Conservation (phyloP, 92 coral and sea anemone species). For the Epizoanthus illoricatus region DNA sequence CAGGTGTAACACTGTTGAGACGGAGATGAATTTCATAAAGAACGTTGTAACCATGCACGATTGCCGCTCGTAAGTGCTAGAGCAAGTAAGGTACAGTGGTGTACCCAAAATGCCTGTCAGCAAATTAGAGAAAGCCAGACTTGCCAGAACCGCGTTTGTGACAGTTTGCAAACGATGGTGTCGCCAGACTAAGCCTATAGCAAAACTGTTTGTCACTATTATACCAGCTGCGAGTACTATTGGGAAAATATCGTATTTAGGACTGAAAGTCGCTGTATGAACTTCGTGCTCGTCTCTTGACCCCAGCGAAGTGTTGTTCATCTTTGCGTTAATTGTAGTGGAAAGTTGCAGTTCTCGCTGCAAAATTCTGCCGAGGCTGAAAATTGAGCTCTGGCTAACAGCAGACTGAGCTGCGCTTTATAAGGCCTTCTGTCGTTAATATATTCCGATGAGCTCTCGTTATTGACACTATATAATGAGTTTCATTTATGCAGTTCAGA, state of each 20-base stretch:
- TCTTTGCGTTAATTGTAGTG: too few species aligned
- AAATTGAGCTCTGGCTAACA: too few species aligned
- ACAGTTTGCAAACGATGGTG: constrained; percentile 37
- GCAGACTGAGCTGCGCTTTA: too few species aligned
- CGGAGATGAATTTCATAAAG: constrained; percentile 58
- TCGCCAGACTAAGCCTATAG: constrained; percentile 24
- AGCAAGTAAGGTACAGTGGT: constrained; percentile 58
- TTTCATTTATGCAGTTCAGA: too few species aligned
- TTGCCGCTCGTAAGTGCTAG: constrained; percentile 17
- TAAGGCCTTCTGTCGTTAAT: too few species aligned
- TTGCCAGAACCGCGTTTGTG: constrained; percentile 49
- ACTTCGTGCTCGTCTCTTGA: not conserved
- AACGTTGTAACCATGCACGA: constrained; percentile 46
- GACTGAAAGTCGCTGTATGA: constrained; percentile 35
- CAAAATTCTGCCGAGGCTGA: too few species aligned
- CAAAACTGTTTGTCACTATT: constrained; percentile 36
- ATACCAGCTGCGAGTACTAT: constrained; percentile 40
- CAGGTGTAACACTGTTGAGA: constrained; percentile 60
- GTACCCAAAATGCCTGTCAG: constrained; percentile 56
- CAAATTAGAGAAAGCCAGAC: constrained; percentile 58
- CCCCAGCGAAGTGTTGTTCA: not conserved
- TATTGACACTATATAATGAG: too few species aligned
- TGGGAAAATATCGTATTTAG: constrained; percentile 58
- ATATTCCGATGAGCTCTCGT: too few species aligned
- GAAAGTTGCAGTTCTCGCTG: too few species aligned